Evolutionary conservation across 1,140 invertebrate genomes (phyloP).

Genomic region (Drosophila punjabiensis): DNA sequence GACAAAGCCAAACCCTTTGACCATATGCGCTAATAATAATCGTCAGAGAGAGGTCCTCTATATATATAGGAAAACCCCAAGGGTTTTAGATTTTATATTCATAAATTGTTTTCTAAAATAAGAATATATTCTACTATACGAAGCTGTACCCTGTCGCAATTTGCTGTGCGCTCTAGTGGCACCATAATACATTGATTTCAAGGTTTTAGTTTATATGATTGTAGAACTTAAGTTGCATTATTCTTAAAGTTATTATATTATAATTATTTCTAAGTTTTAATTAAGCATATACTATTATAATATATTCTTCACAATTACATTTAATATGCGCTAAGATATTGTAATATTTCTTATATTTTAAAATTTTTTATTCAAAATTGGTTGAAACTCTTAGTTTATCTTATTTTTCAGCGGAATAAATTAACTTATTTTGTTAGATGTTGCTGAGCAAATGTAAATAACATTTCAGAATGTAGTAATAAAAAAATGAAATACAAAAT

Average conservation of each 20-base stretch:
- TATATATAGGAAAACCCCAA: constrained; percentile 17
- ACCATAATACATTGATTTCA: neutral
- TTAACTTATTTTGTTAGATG: no score
- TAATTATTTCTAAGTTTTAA: neutral
- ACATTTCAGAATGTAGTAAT: no score
- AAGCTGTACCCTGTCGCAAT: neutral
- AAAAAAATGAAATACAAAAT: no score
- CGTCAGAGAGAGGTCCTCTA: neutral
- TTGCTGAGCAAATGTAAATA: no score
- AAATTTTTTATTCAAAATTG: neutral
- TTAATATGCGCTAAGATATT: neutral
- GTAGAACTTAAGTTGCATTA: neutral
- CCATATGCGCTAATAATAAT: constrained; percentile 73
- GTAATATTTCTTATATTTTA: neutral
- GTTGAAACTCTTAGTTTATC: neutral
- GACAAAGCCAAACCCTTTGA: constrained; percentile 59
- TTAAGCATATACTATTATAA: neutral
- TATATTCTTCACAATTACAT: neutral
- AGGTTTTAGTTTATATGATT: neutral
- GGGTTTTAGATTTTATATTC: neutral
- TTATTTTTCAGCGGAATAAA: no score
- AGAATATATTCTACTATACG: neutral
- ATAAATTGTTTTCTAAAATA: constrained; percentile 5
- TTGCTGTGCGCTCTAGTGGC: neutral
- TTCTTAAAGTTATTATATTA: neutral